phyloP scores from a whole-genome alignment of 2,888 invertebrate species.

The Hypercompe scribonia region DNA sequence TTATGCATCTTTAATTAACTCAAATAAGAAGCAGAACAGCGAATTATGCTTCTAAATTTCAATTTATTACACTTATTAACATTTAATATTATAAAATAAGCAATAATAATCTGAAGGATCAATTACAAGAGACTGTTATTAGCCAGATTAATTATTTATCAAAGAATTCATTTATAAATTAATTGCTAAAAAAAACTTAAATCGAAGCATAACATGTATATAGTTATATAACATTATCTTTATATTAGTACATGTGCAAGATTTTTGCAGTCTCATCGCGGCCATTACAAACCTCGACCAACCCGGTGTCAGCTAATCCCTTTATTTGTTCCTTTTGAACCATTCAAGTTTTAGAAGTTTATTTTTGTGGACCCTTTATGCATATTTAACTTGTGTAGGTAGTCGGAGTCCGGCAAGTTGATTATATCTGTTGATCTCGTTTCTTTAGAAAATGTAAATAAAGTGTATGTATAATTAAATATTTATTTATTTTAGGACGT shows the following conservation, averaged over 20 bases:
- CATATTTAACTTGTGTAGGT: conserved; percentile 59
- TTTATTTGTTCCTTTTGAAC: conserved; percentile 68
- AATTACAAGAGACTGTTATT: background rate
- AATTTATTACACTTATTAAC: background rate
- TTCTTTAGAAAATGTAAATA: conserved; percentile 17
- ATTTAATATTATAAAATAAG: background rate
- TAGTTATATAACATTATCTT: conserved; percentile 7
- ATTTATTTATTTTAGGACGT: background rate
- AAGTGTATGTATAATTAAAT: conserved; percentile 1
- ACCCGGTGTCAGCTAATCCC: conserved; percentile 76
- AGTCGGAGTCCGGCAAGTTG: conserved; percentile 41
- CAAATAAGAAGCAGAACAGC: no score
- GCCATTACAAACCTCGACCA: conserved; percentile 71
- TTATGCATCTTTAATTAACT: no score
- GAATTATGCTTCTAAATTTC: background rate
- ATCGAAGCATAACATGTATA: background rate
- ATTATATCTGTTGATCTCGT: conserved; percentile 45
- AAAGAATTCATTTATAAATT: background rate
- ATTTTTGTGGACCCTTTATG: conserved; percentile 74
- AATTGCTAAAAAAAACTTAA: no score
- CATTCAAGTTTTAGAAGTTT: conserved; percentile 64
- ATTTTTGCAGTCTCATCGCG: conserved; percentile 70
- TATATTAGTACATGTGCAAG: conserved; percentile 35
- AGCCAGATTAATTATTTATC: background rate
- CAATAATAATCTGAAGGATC: background rate